Base-by-base conservation (phyloP, 2,113 vertebrate genomes). In the Callionymus lyra region DNA sequence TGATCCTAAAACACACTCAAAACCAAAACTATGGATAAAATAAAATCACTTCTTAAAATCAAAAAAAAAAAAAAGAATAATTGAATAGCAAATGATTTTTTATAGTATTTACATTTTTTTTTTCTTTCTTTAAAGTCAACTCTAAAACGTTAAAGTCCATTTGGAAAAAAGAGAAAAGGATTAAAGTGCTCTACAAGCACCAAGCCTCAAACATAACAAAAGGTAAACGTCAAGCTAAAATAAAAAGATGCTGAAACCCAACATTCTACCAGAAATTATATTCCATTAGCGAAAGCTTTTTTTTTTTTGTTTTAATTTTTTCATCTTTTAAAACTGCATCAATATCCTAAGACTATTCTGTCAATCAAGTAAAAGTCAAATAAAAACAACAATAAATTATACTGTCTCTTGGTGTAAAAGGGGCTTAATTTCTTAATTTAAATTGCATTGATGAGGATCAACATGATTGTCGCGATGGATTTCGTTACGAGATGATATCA, bases 31-130 rank as follows among this genome's bases (percentile, higher is more conserved):
- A 72, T 54, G 32, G 9, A 63, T 63, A 61, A 68, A 65, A 77
- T 59, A 64, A 71, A n/a, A 77, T 75, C 70, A 62, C 38, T 53
- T 61, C 46, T 66, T 65, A 60, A 67, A 77, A 77, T 76, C 63
- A 76, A 59, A 70, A 59, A 27, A 54, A 63, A 69, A 65, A 63
- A 76, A 59, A 70, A 59, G 32, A 54, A 63, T 71, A 65, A 63
- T 34, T 56, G 57, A 71, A 78, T 65, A 79, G 60, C 64, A 68
- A 83, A 77, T 74, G 16, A 72, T 80, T 83, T 76, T 81, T 77
- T 76, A 72, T 72, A 80, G 63, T 80, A 81, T 82, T 77, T 82
- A 82, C 79, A 82, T 71, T 83, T 82, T 70, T 70, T 65, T 60
- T 82, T 70, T 70, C 62, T 60, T 59, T 18, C 45, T 17, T 59